Evolutionary conservation across 2,113 vertebrate species (phyloP).

Genomic region (Pteronura brasiliensis): DNA sequence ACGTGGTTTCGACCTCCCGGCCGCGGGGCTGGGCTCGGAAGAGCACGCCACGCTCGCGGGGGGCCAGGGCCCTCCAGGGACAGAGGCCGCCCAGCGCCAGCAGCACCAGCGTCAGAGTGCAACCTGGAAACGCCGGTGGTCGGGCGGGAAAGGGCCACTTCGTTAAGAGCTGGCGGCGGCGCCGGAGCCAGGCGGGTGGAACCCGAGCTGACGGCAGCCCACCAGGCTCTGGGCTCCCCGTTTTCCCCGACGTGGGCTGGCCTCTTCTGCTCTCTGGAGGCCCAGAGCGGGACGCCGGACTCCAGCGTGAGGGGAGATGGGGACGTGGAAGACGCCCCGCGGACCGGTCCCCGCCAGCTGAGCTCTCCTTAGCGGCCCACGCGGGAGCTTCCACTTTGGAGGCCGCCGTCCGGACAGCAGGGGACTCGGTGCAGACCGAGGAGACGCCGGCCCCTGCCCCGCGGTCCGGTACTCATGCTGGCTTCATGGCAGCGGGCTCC

Average conservation of each 20-base stretch:
- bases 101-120: background rate
- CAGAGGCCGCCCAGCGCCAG: background rate
- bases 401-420: background rate
- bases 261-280: background rate
- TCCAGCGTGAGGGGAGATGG: background rate
- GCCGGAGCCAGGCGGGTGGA: background rate
- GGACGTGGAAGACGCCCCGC: background rate
- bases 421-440: background rate
- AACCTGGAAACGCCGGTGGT: background rate
- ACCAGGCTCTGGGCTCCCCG: background rate
- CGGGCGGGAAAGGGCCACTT: background rate
- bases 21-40: background rate
- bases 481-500: constrained; percentile 67
- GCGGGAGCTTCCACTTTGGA: background rate
- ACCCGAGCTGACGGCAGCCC: background rate
- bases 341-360: background rate
- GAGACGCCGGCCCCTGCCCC: background rate
- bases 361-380: background rate
- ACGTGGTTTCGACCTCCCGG: background rate
- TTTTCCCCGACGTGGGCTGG: background rate
- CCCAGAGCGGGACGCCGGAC: background rate
- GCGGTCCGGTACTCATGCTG: constrained; percentile 68
- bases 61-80: background rate
- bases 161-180: background rate
- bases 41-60: background rate